Base-by-base conservation (phyloP, 2,797 vertebrate species). In the Halcyon chelicuti region DNA sequence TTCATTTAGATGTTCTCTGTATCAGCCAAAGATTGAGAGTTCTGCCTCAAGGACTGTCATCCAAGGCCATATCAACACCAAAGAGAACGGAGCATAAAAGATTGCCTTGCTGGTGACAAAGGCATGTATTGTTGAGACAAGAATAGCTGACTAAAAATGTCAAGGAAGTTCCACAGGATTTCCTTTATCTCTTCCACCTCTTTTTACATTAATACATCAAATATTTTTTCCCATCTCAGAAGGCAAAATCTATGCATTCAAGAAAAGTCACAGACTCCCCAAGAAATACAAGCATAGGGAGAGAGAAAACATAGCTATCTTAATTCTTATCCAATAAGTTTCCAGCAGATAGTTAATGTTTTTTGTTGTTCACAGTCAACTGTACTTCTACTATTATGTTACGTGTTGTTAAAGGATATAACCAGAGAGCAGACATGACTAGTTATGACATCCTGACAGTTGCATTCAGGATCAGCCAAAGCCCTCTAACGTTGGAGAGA, bases 131-230 rank as follows among this genome's bases (percentile, higher is more conserved):
- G 15, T 51, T 84, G 61, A 93, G 86, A 66, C 46, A 83, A 61
- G 29, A 88, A 81, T 5, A 78, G 46, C 37, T 72, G 12, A 37
- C 57, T 81, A 42, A 86, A 94, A 93, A 81, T 0, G 0, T 75
- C 83, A 81, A 58, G 83, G 33, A 95, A 83, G 37, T 84, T 88
- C 62, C 76, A 92, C 29, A 75, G 49, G 84, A 81, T 51, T 88
- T 55, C 52, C 3, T 6, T 86, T 75, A 28, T 72, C 57, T 87
- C 73, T 78, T 29, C 10, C 66, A 75, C 21, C 21, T 84, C 26
- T 51, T 86, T 86, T 94, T 25, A 81, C 25, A 91, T 52, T 68
- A 80, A 92, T 71, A 35, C 4, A 67, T 88, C 22, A 75, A 75
- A 61, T 86, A 71, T 74, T 77, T 88, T 49, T 81, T 79, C n/a